phyloP scores from a whole-genome alignment of 1,140 invertebrate genomes.

The Drosophila tani region DNA sequence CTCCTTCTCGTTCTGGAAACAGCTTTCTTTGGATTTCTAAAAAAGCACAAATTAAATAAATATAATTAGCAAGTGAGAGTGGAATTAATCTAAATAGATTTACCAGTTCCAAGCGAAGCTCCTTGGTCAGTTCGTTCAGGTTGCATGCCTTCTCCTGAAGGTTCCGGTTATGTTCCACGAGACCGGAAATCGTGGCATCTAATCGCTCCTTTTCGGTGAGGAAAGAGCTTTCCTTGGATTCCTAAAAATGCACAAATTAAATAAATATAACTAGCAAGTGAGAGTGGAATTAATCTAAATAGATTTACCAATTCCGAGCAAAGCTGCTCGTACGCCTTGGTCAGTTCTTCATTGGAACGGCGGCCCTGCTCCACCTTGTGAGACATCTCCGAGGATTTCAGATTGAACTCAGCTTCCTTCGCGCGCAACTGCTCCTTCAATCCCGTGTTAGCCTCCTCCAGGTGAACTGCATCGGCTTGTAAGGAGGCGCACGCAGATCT shows the following conservation, averaged over 20 bases:
- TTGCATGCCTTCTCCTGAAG: constrained; percentile 59
- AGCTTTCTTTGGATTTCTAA: neutral
- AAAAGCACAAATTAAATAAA: neutral
- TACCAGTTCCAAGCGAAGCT: constrained; percentile 25
- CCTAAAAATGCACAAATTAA: neutral
- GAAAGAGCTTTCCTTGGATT: neutral
- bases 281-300: neutral
- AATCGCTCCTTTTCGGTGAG: neutral
- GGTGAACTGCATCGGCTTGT: no score
- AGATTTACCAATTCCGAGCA: constrained; percentile 26
- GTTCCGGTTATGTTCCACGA: constrained; percentile 58
- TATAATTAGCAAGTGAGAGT: neutral
- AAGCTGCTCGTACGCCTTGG: no score
- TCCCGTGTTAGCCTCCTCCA: no score
- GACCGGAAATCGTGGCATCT: no score
- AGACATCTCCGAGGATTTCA: no score
- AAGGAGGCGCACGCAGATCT: no score
- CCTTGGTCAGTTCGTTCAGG: neutral
- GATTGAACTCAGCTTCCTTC: no score
- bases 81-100: neutral
- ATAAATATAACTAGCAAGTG: neutral
- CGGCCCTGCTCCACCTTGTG: no score
- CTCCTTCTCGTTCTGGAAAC: neutral
- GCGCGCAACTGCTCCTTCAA: no score
- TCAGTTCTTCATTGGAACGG: no score